Evolutionary conservation across 2,888 invertebrate genomes (phyloP).

Genomic region (Ctenicera cuprea): DNA sequence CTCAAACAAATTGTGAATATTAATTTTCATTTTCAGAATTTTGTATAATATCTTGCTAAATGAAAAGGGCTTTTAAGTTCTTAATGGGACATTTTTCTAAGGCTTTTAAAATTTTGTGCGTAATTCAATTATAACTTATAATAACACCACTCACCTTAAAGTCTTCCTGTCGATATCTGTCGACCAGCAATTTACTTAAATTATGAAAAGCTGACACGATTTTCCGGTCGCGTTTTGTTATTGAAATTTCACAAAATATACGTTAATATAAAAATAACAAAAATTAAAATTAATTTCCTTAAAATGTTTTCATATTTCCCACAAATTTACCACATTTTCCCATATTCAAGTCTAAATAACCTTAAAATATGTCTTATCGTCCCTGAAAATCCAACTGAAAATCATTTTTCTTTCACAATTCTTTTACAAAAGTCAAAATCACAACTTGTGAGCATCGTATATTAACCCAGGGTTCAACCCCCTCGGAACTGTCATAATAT

Average conservation of each 20-base stretch:
- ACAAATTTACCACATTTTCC: not conserved
- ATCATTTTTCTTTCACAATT: not conserved
- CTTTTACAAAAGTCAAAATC: conserved; percentile 35
- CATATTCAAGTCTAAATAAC: not conserved
- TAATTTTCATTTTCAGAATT: too few relatives aligned
- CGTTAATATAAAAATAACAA: not conserved
- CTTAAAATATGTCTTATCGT: not conserved
- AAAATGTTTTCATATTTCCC: not conserved
- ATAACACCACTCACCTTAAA: conserved; percentile 42
- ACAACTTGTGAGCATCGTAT: conserved; percentile 46
- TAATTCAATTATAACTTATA: conserved; percentile 41
- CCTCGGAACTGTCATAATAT: conserved; percentile 57
- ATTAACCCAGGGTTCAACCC: conserved; percentile 56
- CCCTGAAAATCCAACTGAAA: not conserved
- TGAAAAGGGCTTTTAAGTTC: not conserved
- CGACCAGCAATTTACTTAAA: conserved; percentile 36
- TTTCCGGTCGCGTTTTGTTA: not conserved
- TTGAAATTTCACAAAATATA: not conserved
- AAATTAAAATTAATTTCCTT: conserved; percentile 6
- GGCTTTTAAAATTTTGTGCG: conserved; percentile 34
- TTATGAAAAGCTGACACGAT: conserved; percentile 5
- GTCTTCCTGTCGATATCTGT: conserved; percentile 42
- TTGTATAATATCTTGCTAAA: not conserved
- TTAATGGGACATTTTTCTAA: conserved; percentile 24
- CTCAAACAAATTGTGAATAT: too few relatives aligned